Percentiles rank a stretch among this genome's conserved stretches.
Evolutionary conservation across 2,113 vertebrate genomes (phyloP).

Genomic region (Pyxicephalus adspersus): DNA sequence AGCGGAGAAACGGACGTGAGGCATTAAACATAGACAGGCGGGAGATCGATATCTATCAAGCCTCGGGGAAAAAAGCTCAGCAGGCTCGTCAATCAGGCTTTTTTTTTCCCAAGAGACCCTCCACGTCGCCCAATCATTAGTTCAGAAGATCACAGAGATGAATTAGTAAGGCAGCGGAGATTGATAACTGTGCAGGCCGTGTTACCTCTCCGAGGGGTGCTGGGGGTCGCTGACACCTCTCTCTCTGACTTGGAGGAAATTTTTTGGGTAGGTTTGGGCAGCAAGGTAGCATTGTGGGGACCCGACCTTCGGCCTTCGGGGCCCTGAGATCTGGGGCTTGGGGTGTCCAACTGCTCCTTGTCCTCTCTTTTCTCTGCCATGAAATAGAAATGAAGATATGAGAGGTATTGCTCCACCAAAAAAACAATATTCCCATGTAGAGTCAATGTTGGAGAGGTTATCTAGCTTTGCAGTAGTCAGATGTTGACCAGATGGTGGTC

Average conservation of each 20-base stretch:
- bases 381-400: not conserved
- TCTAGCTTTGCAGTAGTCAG: no score
- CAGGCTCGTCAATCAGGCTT: not conserved
- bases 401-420: no score
- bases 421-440: no score
- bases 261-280: slow-evolving; percentile 16
- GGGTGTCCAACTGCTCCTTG: not conserved
- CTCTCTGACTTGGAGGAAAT: slow-evolving; percentile 19
- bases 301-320: slow-evolving; percentile 4
- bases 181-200: not conserved
- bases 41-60: no score
- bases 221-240: not conserved
- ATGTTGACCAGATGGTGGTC: no score
- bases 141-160: no score
- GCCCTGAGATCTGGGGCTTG: not conserved
- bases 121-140: no score
- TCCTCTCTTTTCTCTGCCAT: not conserved
- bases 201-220: slow-evolving; percentile 25
- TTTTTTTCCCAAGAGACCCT: not conserved
- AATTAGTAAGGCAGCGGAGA: no score
- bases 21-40: no score
- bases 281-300: not conserved
- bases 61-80: not conserved
- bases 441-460: no score
- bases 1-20: no score